Conservation (phyloP, 2,797 vertebrate genomes). For the Argentina silus region DNA sequence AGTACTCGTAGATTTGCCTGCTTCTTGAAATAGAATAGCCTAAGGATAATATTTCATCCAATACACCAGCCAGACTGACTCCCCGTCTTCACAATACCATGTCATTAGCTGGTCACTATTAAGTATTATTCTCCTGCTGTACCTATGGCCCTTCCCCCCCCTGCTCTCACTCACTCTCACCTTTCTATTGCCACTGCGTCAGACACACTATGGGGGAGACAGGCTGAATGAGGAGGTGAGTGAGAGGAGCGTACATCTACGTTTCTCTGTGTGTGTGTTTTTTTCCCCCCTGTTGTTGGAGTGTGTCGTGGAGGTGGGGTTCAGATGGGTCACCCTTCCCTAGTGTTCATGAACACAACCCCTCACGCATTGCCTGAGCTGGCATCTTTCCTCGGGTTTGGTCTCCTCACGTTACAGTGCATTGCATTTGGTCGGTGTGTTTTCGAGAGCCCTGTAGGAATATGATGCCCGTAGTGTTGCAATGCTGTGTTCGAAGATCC, state of each 20-base stretch:
- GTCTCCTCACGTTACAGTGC: conserved; percentile 64
- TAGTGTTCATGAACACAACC: conserved; percentile 35
- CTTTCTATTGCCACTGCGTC: conserved; percentile 78
- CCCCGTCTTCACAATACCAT: not conserved
- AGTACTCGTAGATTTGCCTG: not conserved
- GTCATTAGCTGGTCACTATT: conserved; percentile 23
- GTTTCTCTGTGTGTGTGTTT: conserved; percentile 64
- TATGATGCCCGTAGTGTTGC: conserved; percentile 26
- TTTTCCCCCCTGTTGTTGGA: conserved; percentile 53
- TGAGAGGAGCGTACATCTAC: conserved; percentile 59
- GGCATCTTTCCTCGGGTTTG: conserved; percentile 57
- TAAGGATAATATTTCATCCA: not conserved
- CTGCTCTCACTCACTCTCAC: conserved; percentile 75
- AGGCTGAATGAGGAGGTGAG: conserved; percentile 82
- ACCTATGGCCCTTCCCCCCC: conserved; percentile 42
- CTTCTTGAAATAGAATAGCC: too few relatives aligned
- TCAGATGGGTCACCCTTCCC: conserved; percentile 42
- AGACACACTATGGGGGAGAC: conserved; percentile 76
- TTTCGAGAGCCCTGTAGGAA: conserved; percentile 35
- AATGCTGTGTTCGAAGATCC: conserved; percentile 65
- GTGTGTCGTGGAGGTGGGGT: conserved; percentile 64
- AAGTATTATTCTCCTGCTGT: conserved; percentile 55
- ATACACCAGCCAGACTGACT: not conserved
- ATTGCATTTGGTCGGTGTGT: conserved; percentile 57
- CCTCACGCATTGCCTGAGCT: conserved; percentile 29